A percentile compares a stretch with the other conserved stretches of the same genome.
Conservation (phyloP, 2,888 invertebrate species). For the Thymelicus sylvestris region DNA sequence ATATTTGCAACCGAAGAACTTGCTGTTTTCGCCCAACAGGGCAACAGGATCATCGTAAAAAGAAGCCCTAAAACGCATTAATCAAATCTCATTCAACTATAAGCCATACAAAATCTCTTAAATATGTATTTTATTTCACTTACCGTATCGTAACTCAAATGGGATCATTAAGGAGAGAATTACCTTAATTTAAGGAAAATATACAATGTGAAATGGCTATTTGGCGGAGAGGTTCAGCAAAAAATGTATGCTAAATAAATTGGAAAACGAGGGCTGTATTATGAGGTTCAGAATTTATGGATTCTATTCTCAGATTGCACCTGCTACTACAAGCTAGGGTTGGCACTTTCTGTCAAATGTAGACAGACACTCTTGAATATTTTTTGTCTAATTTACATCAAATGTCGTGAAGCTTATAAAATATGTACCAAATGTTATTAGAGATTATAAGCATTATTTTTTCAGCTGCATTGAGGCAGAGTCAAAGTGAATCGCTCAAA, state of each 20-base stretch:
- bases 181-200: slow-evolving; percentile 63
- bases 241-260: slow-evolving; percentile 59
- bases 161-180: slow-evolving; percentile 62
- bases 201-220: slow-evolving; percentile 51
- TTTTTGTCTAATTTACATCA: too few relatives aligned
- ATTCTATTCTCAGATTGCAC: slow-evolving; percentile 62
- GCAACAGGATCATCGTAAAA: not conserved
- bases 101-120: slow-evolving; percentile 2
- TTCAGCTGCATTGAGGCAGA: too few relatives aligned
- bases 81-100: not conserved
- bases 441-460: too few relatives aligned
- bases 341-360: slow-evolving; percentile 6
- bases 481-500: too few relatives aligned
- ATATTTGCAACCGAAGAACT: too few relatives aligned
- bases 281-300: slow-evolving; percentile 69
- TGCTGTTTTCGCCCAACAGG: too few relatives aligned
- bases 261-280: slow-evolving; percentile 64
- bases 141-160: slow-evolving; percentile 52
- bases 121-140: slow-evolving; percentile 15
- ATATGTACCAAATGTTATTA: too few relatives aligned
- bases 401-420: too few relatives aligned
- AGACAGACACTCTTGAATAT: too few relatives aligned
- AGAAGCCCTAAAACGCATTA: not conserved
- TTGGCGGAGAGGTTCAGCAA: slow-evolving; percentile 41
- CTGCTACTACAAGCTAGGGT: slow-evolving; percentile 52